Evolutionary conservation across 2,797 vertebrate genomes (phyloP).

Genomic region (Tangara arthus): DNA sequence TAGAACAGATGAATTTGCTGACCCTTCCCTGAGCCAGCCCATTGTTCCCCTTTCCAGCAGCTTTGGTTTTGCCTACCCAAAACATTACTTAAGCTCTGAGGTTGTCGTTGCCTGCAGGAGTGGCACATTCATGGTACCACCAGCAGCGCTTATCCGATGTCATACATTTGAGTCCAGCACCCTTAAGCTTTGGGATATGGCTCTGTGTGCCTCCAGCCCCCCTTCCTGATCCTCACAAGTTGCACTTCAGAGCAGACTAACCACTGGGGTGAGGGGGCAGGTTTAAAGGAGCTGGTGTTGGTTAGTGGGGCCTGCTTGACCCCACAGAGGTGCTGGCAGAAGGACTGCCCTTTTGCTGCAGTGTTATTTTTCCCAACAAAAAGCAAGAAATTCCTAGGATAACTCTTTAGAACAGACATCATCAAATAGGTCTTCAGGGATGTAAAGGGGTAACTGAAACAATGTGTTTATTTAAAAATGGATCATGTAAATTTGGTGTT

Average conservation of each 20-base stretch:
- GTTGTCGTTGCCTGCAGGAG: neutral
- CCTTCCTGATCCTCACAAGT: neutral
- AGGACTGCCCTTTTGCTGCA: neutral
- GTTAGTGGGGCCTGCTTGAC: neutral
- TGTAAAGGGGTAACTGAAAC: neutral
- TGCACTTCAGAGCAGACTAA: neutral
- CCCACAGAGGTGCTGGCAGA: neutral
- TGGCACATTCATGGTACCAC: rapidly evolving
- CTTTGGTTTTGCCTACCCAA: neutral
- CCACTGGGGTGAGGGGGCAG: rapidly evolving
- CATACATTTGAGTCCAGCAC: neutral
- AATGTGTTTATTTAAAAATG: neutral
- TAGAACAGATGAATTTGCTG: constrained; percentile 35
- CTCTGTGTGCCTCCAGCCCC: neutral
- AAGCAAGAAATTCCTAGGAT: neutral
- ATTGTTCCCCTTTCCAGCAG: constrained; percentile 13
- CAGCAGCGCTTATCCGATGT: neutral
- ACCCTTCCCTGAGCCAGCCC: neutral
- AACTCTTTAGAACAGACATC: neutral
- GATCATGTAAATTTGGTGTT: neutral
- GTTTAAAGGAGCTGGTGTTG: neutral
- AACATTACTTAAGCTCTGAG: neutral
- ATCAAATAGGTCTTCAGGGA: neutral
- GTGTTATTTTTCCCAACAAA: neutral
- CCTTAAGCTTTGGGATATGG: neutral